These are phyloP conservation scores for Ctenomys sociabilis DNA, from an alignment of 2,113 vertebrate species.

Conservation along the genomic window DNA sequence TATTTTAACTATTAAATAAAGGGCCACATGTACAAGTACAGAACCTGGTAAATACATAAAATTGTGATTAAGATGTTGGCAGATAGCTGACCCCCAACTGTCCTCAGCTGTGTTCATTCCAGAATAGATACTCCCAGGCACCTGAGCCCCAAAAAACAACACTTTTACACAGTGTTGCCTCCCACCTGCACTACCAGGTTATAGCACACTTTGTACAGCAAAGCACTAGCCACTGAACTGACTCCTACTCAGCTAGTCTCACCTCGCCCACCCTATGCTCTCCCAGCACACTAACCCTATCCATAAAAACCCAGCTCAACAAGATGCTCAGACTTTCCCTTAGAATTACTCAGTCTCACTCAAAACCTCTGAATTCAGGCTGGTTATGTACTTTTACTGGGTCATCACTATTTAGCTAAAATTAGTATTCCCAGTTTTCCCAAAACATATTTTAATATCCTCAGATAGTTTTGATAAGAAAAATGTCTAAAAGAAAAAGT, in stretches of 20 bases:
- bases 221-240: background rate
- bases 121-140: background rate
- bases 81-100: background rate
- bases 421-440: background rate
- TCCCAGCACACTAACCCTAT: background rate
- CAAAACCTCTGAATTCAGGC: background rate
- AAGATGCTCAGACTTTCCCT: background rate
- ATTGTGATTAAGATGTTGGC: background rate
- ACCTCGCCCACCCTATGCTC: background rate
- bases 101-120: background rate
- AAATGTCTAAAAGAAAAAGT: background rate
- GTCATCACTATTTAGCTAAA: background rate
- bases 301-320: background rate
- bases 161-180: background rate
- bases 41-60: background rate
- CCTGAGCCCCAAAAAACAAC: background rate
- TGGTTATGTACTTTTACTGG: background rate
- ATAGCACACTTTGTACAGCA: background rate
- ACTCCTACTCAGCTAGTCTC: background rate
- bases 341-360: background rate
- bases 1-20: background rate
- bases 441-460: background rate
- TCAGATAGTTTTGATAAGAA: background rate
- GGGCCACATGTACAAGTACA: background rate
- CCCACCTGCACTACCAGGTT: background rate